phyloP scores from a whole-genome alignment of 2,888 invertebrate species.

The Athalia rosae region DNA sequence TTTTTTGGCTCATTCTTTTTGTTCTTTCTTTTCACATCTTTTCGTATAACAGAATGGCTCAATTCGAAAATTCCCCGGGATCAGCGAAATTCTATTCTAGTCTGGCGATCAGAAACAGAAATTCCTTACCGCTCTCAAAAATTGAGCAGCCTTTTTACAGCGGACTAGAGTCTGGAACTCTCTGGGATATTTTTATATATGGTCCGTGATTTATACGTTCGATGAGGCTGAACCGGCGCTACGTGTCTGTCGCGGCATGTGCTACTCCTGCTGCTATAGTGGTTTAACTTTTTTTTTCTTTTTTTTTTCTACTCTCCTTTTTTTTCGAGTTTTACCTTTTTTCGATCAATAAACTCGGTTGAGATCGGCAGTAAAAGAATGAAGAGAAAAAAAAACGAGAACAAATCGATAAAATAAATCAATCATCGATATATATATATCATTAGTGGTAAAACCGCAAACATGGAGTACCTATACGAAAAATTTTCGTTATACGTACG shows the following conservation, averaged over 20 bases:
- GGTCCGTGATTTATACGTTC: constrained; percentile 34
- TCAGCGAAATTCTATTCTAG: constrained; percentile 21
- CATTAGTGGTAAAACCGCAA: neutral
- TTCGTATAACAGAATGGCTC: too few relatives aligned
- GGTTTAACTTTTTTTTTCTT: too few relatives aligned
- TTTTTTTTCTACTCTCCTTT: too few relatives aligned
- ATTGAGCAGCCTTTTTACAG: constrained; percentile 19
- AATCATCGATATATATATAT: constrained; percentile 21
- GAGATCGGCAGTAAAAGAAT: constrained; percentile 10
- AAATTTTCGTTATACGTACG: neutral
- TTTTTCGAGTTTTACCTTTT: neutral
- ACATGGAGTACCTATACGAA: neutral
- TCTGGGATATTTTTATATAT: neutral
- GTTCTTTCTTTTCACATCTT: too few relatives aligned
- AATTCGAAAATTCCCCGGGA: neutral
- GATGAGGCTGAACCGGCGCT: constrained; percentile 29
- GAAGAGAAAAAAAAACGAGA: too few relatives aligned
- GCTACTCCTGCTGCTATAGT: neutral
- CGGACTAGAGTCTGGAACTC: constrained; percentile 14
- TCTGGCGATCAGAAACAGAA: constrained; percentile 22
- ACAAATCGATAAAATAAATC: constrained; percentile 23
- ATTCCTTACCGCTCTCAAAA: constrained; percentile 14
- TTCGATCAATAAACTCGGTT: constrained; percentile 28
- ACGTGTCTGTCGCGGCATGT: constrained; percentile 39
- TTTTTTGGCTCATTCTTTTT: too few relatives aligned